Conservation (phyloP, 2,113 vertebrate genomes). For the Notechis scutatus region DNA sequence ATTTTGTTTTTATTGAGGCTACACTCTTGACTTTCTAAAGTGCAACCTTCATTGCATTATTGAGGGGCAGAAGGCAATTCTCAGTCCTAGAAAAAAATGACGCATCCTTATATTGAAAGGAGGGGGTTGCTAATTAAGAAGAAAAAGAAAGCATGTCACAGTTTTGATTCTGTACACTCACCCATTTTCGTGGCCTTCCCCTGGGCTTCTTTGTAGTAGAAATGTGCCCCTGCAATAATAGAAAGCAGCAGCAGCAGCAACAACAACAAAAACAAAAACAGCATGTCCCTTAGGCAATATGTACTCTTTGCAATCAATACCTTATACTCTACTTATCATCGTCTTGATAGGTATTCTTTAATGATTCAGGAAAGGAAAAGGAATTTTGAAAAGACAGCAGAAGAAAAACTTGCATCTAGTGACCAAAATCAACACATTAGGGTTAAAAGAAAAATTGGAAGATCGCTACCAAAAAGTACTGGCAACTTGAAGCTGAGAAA, state of each 20-base stretch:
- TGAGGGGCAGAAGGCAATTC: not conserved
- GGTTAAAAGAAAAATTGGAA: not conserved
- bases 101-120: not conserved
- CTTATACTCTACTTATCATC: not conserved
- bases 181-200: conserved; percentile 65
- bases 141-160: not conserved
- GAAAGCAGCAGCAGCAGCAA: not conserved
- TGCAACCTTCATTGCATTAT: not conserved
- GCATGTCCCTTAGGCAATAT: not conserved
- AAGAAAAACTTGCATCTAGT: not conserved
- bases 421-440: not conserved
- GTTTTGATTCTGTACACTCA: conserved; percentile 25
- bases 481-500: not conserved
- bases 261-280: not conserved
- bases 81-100: not conserved
- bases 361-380: not conserved
- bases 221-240: conserved; percentile 46
- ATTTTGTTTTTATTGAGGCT: not conserved
- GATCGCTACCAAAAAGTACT: not conserved
- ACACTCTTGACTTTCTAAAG: not conserved
- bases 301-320: not conserved
- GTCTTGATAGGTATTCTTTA: not conserved
- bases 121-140: not conserved
- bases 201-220: conserved; percentile 48
- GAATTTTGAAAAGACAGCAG: not conserved